These are phyloP conservation scores for Irena cyanogastra DNA, from an alignment of 2,113 vertebrate genomes.

Conservation along the genomic window DNA sequence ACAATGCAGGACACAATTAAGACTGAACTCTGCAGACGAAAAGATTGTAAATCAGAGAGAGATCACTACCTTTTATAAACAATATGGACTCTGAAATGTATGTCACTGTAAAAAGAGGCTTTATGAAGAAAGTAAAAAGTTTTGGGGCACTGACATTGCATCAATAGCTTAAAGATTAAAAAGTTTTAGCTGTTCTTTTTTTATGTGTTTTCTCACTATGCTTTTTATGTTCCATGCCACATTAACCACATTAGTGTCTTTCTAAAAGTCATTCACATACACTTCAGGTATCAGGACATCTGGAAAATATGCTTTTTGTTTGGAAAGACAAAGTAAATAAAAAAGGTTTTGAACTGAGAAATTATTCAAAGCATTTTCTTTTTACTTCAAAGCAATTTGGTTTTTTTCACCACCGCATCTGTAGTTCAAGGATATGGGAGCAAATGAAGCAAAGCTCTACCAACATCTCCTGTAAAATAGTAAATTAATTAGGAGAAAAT, in stretches of 20 bases:
- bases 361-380: not conserved
- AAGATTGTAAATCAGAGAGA: not conserved
- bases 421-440: not conserved
- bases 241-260: not conserved
- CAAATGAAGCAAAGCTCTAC: not conserved
- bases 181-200: not conserved
- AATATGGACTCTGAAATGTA: not conserved
- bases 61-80: not conserved
- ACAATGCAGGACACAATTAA: not conserved
- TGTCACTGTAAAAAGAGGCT: not conserved
- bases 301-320: not conserved
- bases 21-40: not conserved
- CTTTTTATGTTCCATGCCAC: not conserved
- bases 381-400: not conserved
- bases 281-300: not conserved
- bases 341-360: not conserved
- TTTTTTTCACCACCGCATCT: not conserved
- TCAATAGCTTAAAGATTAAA: not conserved
- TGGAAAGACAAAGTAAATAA: not conserved
- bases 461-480: not conserved
- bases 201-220: not conserved
- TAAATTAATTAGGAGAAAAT: not conserved
- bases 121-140: not conserved
- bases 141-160: not conserved
- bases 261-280: not conserved